Evolutionary conservation across 2,113 vertebrate species (phyloP), one percentile per base, ranked within the genome.

Genomic region (Nyctibius bracteatus): DNA sequence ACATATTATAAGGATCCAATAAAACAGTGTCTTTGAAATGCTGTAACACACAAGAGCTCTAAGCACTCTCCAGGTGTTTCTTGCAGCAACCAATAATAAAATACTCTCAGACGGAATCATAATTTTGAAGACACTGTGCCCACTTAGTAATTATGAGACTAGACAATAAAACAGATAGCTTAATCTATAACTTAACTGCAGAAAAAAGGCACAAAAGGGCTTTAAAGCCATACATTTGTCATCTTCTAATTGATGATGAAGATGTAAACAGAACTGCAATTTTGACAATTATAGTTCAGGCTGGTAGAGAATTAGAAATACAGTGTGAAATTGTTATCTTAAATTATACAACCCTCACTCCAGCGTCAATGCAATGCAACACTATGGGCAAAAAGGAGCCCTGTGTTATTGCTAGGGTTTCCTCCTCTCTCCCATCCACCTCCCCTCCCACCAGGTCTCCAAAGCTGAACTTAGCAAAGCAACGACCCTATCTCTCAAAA

Each of bases 31-130:
- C 14, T 81, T 71, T 63, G 47, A 81, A 81, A 90, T 10, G 20
- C 10, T 70, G 12, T 31, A 93, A 70, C 15, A 31, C 67, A 73
- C 51, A 52, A 71, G 19, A 88, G 57, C 80, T 89, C 33, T 54
- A 91, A 91, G 68, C 47, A 84, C 47, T 71, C 86, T 90, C 65
- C 86, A 88, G 86, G 94, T 91, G 86, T 72, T 93, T 94, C 81
- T 92, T 68, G 83, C 57, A 92, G 66, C 65, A 83, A 85, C 49
- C 33, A 72, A 51, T 59, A 92, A 92, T 51, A 73, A 94, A 94
- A 86, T 85, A 63, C 65, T 72, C 78, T 85, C 80, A 84, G 63
- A 41, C 37, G 8, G 55, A 93, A 70, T 44, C 0, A 0, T 75
- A 91, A 33, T 91, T 95, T 72, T 82, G 77, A 93, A 93, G 83